Evolutionary conservation across 2,888 invertebrate species (phyloP), one percentile per base, ranked within the genome.

Genomic region (Eubasilissa splendida): DNA sequence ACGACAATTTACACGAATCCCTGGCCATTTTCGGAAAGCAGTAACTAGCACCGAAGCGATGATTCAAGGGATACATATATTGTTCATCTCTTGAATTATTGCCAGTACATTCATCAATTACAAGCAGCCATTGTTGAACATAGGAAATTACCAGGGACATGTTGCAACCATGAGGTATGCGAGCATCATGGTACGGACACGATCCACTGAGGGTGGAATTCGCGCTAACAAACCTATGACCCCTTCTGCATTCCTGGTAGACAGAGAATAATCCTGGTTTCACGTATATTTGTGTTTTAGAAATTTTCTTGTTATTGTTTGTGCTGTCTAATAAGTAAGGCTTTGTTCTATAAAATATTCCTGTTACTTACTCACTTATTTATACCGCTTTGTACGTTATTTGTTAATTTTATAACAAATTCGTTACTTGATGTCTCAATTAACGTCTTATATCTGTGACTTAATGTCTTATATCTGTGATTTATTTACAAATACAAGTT

Each of bases 121-220:
- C 52, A 68, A 33, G 50, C 50, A n/a, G 50, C 42, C 68, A 52
- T 68, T 68, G 68, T 68, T 68, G 9, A 14, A 68, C 68, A 52
- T 68, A n/a, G 52, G n/a, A 68, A 68, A 68, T 68, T 68, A 68
- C 68, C 68, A 68, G 52, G 52, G 50, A 68, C 68, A 68, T 50
- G 50, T 68, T 50, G 33, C 68, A 68, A 52, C 14, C 52, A 68
- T 14, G 50, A 50, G 68, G 68, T 52, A 68, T 68, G 68, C 50
- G n/a, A 50, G 5, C 68, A 68, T 68, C 68, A 68, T 50, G 68
- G 50, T n/a, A n/a, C 50, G 12, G 50, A 68, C 68, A 68, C 68
- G 68, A 68, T 58, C 58, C 3, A 0, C 58, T 58, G 58, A 58
- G 58, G 58, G 58, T 58, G 58, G 58, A 58, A 58, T 58, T 58